Conservation (phyloP, 1,140 invertebrate genomes). For the Drosophila cardini region DNA sequence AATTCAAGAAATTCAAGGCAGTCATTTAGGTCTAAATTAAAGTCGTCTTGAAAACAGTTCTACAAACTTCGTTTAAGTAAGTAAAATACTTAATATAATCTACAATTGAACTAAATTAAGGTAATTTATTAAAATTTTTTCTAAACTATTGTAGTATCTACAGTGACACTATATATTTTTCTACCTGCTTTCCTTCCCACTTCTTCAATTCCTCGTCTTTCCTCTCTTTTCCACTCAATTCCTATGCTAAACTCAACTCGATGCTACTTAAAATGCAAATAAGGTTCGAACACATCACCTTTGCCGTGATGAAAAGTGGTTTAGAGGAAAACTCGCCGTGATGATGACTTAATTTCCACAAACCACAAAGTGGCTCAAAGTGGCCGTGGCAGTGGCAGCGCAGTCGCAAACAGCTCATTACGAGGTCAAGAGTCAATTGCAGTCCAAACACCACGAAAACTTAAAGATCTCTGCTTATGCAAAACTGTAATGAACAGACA, state of each 20-base stretch:
- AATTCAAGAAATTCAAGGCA: too few relatives aligned
- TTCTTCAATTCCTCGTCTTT: not conserved
- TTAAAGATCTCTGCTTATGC: slow-evolving; percentile 32
- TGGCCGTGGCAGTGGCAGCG: slow-evolving; percentile 4
- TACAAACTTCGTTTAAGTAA: too few relatives aligned
- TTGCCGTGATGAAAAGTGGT: slow-evolving; percentile 13
- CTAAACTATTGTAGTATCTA: too few relatives aligned
- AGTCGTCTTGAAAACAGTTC: too few relatives aligned
- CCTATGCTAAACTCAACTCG: not conserved
- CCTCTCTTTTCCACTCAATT: not conserved
- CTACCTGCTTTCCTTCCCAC: not conserved
- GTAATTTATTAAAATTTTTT: too few relatives aligned
- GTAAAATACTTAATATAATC: too few relatives aligned
- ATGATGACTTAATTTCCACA: slow-evolving; percentile 49
- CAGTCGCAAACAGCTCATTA: slow-evolving; percentile 48
- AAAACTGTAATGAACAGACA: slow-evolving; percentile 32
- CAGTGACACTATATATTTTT: too few relatives aligned
- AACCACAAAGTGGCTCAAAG: slow-evolving; percentile 33
- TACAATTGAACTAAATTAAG: too few relatives aligned
- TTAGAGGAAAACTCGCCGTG: slow-evolving; percentile 12
- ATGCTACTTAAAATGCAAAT: slow-evolving; percentile 23
- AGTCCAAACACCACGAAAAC: slow-evolving; percentile 37
- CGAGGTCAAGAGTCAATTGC: slow-evolving; percentile 54
- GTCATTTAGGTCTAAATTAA: too few relatives aligned
- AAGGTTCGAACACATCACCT: slow-evolving; percentile 23